Conservation (phyloP, 2,888 invertebrate species). For the Phorcus lineatus region DNA sequence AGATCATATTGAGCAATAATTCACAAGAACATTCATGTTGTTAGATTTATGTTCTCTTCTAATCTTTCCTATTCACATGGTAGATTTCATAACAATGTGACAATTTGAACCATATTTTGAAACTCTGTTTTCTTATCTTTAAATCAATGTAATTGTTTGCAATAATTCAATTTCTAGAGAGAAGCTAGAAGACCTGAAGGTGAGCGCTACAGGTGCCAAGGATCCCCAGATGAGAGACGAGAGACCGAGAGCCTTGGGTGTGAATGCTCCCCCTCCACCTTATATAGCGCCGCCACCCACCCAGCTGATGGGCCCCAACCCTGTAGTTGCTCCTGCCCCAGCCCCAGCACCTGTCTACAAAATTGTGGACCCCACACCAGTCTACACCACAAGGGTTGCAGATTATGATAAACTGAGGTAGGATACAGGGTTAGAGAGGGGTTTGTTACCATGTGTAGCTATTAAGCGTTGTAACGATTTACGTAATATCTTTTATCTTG, state of each 20-base stretch:
- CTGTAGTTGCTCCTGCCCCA: not conserved
- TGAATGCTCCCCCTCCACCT: slow-evolving; percentile 35
- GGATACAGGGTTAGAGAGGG: not conserved
- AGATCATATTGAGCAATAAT: too few relatives aligned
- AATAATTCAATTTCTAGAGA: slow-evolving; percentile 43
- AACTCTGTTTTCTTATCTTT: not conserved
- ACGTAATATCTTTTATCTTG: too few relatives aligned
- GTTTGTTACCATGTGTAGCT: not conserved
- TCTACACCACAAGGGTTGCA: not conserved
- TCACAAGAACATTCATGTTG: too few relatives aligned
- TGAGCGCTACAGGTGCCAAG: slow-evolving; percentile 50
- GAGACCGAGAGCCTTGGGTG: slow-evolving; percentile 40
- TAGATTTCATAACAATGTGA: too few relatives aligned
- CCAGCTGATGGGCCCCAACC: slow-evolving; percentile 35
- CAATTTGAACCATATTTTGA: too few relatives aligned
- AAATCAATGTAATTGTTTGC: not conserved
- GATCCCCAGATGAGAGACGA: slow-evolving; percentile 50
- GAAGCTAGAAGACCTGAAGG: slow-evolving; percentile 50
- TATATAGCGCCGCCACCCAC: slow-evolving; percentile 44
- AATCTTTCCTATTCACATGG: too few relatives aligned
- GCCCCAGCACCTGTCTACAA: not conserved
- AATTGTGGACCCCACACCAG: not conserved
- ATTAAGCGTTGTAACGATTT: not conserved
- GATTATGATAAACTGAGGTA: slow-evolving; percentile 23
- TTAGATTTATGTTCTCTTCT: too few relatives aligned